Conservation (phyloP, 2,797 vertebrate genomes). For the Dermochelys coriacea region DNA sequence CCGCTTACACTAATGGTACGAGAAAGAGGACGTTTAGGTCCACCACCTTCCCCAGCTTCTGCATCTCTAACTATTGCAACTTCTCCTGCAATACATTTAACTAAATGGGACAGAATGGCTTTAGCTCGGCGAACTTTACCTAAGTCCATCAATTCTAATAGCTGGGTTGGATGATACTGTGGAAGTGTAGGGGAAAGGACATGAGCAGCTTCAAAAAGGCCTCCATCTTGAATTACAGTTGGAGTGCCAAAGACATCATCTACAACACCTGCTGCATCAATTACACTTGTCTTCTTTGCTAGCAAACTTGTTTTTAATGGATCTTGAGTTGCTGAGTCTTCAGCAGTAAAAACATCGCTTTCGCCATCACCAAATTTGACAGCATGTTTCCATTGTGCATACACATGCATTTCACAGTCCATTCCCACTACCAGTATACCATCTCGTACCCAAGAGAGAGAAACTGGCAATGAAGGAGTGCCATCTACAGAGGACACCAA, state of each 20-base stretch:
- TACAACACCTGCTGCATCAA: conserved; percentile 86
- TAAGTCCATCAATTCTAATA: conserved; percentile 97
- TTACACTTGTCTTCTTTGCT: conserved; percentile 88
- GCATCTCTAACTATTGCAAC: conserved; percentile 95
- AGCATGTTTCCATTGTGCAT: conserved; percentile 96
- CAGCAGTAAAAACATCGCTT: conserved; percentile 79
- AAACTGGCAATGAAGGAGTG: conserved; percentile 95
- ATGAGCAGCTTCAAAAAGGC: conserved; percentile 97
- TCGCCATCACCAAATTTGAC: conserved; percentile 88
- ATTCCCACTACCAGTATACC: conserved; percentile 98
- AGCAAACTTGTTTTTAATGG: conserved; percentile 79
- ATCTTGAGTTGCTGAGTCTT: conserved; percentile 80
- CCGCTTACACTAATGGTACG: conserved; percentile 98
- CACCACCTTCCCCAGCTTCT: conserved; percentile 91
- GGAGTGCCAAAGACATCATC: conserved; percentile 94
- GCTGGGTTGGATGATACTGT: conserved; percentile 97
- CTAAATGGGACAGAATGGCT: conserved; percentile 97
- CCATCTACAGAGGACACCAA: conserved; percentile 95
- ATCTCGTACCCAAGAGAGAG: conserved; percentile 97
- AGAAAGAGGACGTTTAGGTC: conserved; percentile 93
- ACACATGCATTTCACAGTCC: conserved; percentile 99
- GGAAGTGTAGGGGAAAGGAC: conserved; percentile 96
- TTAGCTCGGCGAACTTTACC: conserved; percentile 96
- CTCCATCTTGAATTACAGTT: conserved; percentile 94
- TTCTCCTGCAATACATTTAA: conserved; percentile 98